These are phyloP conservation scores for Glyptemys insculpta DNA, from an alignment of 2,797 vertebrate species.

Conservation along the genomic window DNA sequence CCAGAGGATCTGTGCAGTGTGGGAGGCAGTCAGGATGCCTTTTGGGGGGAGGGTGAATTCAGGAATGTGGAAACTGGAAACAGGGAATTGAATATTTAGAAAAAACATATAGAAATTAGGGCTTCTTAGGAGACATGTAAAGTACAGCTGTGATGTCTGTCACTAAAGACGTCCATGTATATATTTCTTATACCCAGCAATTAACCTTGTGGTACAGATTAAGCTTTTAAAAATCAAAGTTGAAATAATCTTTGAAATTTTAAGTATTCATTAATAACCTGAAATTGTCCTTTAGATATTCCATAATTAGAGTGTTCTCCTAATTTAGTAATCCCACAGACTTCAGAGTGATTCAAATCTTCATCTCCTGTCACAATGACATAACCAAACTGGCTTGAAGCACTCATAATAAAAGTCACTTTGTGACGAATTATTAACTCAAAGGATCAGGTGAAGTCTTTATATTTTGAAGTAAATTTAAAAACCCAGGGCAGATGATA, in stretches of 20 bases:
- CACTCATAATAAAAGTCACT: conserved; percentile 71
- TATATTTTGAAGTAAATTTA: conserved; percentile 24
- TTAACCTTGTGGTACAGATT: conserved; percentile 70
- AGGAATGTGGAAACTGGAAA: neutral
- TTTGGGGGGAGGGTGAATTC: neutral
- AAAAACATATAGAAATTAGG: neutral
- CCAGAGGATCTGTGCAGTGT: neutral
- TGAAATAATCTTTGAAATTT: conserved; percentile 65
- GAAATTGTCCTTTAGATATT: conserved; percentile 61
- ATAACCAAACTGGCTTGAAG: conserved; percentile 69
- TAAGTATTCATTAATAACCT: conserved; percentile 62
- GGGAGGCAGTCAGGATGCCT: neutral
- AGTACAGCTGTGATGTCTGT: conserved; percentile 41
- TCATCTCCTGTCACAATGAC: conserved; percentile 69
- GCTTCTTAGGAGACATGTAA: conserved; percentile 24
- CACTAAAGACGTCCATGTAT: conserved; percentile 45
- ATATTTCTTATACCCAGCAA: conserved; percentile 58
- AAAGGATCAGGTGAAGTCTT: conserved; percentile 67
- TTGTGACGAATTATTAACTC: conserved; percentile 72
- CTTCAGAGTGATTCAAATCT: conserved; percentile 65
- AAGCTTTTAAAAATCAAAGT: conserved; percentile 63
- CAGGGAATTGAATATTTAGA: neutral
- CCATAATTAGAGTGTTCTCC: conserved; percentile 61
- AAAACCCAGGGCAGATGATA: conserved; percentile 37
- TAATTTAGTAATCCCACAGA: conserved; percentile 71